Base-by-base conservation (phyloP, 2,888 invertebrate genomes). In the Operophtera brumata region DNA sequence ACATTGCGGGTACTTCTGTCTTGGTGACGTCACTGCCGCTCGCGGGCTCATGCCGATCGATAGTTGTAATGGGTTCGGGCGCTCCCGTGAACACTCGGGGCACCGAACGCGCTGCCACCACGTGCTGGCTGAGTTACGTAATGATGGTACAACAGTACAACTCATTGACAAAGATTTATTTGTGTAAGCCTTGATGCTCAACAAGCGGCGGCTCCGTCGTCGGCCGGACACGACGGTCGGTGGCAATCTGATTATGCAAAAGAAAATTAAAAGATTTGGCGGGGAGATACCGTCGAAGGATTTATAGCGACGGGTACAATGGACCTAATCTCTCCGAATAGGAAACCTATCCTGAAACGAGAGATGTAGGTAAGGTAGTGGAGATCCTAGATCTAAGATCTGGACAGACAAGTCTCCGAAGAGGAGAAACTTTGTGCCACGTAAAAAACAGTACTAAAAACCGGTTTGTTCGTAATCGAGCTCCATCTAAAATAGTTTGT, bases 91-190 rank as follows among this genome's bases (percentile, higher is more conserved):
- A 72, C 62, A 67, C 57, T 70, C 57, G 57, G 52, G 45, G 20
- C 11, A 53, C 67, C 59, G 78, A 73, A 71, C 80, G 71, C 69
- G 76, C 45, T 65, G 59, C 54, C 64, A 72, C 84, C 88, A 88
- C 87, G 88, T 88, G 88, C 80, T 75, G 61, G 69, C 80, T 75
- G 61, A 69, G 40, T 89, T 89, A 85, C 84, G 85, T 82, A 89
- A 90, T 74, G 63, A 70, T 70, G 77, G 51, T 52, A 52, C 20
- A 41, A 57, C 56, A 41, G 70, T 78, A 84, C 82, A 80, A 84
- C 81, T 87, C 88, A 88, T 89, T 89, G 88, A 89, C 81, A 75
- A 81, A 81, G 80, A 81, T 84, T 62, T 82, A 83, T 84, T 84
- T 82, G 78, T 80, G 73, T 75, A 70, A 73, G 70, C 71, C 65